Evolutionary conservation across 1,140 invertebrate species (phyloP).

Genomic region (Drosophila santomea): DNA sequence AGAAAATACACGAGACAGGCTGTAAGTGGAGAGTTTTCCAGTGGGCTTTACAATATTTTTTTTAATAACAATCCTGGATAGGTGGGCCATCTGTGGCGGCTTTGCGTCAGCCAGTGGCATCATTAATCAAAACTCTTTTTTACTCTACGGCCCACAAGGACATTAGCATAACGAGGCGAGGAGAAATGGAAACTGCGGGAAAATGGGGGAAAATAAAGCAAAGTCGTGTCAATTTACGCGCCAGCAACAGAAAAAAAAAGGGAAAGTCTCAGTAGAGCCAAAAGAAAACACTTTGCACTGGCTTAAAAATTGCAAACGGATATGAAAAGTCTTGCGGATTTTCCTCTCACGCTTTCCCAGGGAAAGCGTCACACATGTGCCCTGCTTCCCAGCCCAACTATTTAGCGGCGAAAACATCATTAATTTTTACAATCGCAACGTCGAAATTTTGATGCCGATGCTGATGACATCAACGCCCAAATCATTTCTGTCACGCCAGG

Average conservation of each 20-base stretch:
- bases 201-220: constrained; percentile 56
- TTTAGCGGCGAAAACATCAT: constrained; percentile 70
- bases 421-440: constrained; percentile 61
- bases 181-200: constrained; percentile 24
- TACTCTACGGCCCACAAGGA: constrained; percentile 43
- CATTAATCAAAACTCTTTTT: constrained; percentile 83
- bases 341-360: constrained; percentile 9
- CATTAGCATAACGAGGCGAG: constrained; percentile 74
- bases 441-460: constrained; percentile 59
- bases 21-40: constrained; percentile 39
- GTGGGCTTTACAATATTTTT: constrained; percentile 27
- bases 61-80: constrained; percentile 39
- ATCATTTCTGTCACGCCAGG: constrained; percentile 61
- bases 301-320: constrained; percentile 78
- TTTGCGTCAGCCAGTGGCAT: constrained; percentile 54
- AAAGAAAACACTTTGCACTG: constrained; percentile 47
- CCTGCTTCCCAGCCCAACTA: constrained; percentile 69
- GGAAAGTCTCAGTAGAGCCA: not conserved
- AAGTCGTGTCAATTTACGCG: constrained; percentile 79
- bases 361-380: constrained; percentile 58
- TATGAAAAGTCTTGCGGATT: constrained; percentile 55
- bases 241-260: constrained; percentile 16
- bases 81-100: constrained; percentile 55
- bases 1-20: not conserved
- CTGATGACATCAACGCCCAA: constrained; percentile 77